Evolutionary conservation across 2,888 invertebrate species (phyloP).

Genomic region (Polia nebulosa): DNA sequence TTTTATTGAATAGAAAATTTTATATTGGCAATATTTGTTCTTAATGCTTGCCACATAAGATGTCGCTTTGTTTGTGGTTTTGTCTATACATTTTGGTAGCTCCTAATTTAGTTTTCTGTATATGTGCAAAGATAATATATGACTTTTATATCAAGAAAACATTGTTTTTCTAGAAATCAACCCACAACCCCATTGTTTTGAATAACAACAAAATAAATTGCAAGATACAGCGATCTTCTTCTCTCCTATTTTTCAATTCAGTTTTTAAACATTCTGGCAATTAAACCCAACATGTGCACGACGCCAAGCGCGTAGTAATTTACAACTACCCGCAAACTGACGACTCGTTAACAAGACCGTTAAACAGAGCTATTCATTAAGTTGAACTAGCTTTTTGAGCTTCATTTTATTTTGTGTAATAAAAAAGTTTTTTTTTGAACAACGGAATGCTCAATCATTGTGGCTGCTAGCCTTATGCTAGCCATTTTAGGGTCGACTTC

Average conservation of each 20-base stretch:
- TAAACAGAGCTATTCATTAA: constrained; percentile 63
- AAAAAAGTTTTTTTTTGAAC: constrained; percentile 28
- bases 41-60: no score
- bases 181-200: no score
- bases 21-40: no score
- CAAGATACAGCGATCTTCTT: neutral
- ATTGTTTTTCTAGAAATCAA: no score
- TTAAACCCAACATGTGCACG: constrained; percentile 15
- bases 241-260: constrained; percentile 9
- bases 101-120: no score
- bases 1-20: no score
- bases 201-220: neutral
- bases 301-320: constrained; percentile 32
- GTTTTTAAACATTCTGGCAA: neutral
- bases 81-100: no score
- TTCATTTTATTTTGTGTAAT: constrained; percentile 52
- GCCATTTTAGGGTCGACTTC: no score
- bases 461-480: neutral
- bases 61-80: no score
- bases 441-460: constrained; percentile 23
- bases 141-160: no score
- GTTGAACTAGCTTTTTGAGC: constrained; percentile 53
- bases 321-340: constrained; percentile 51
- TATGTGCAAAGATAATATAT: no score
- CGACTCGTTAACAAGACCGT: constrained; percentile 63